A percentile compares a stretch with the other conserved stretches of the same genome.
Conservation (phyloP, 2,888 invertebrate species). For the Andrena hattorfiana region DNA sequence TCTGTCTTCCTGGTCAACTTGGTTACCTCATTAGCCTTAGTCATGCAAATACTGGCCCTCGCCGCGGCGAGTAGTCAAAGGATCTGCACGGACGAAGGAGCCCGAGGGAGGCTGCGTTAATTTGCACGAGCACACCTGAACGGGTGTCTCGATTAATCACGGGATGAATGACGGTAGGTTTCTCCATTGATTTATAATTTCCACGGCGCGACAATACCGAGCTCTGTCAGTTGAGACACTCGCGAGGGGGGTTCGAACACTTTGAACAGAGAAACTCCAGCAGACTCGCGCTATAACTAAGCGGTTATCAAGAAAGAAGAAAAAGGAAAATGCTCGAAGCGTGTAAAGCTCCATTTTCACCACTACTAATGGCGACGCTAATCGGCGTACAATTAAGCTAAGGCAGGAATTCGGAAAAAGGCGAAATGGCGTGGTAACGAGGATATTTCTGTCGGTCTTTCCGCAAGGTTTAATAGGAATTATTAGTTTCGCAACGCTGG, state of each 20-base stretch:
- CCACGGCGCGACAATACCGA: too few species aligned
- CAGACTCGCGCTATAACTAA: neutral
- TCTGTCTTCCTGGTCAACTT: constrained; percentile 1
- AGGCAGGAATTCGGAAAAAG: neutral
- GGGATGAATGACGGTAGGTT: too few species aligned
- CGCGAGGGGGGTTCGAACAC: too few species aligned
- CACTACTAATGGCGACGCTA: neutral
- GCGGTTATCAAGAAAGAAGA: too few species aligned
- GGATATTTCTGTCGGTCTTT: neutral
- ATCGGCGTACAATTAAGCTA: neutral
- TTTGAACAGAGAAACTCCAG: too few species aligned
- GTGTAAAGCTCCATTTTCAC: too few species aligned
- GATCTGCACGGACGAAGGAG: neutral
- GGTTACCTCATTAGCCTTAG: constrained; percentile 3
- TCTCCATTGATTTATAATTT: too few species aligned
- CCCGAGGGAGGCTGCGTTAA: too few species aligned
- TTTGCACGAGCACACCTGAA: too few species aligned
- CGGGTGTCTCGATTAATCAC: too few species aligned
- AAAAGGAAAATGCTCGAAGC: neutral
- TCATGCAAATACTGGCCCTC: neutral
- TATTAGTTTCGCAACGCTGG: constrained; percentile 18
- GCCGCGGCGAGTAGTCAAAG: neutral
- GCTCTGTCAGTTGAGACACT: too few species aligned
- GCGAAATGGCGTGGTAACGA: neutral
- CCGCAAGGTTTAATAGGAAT: neutral